phyloP scores from a whole-genome alignment of 2,797 vertebrate species.

The Sebastes itinus region DNA sequence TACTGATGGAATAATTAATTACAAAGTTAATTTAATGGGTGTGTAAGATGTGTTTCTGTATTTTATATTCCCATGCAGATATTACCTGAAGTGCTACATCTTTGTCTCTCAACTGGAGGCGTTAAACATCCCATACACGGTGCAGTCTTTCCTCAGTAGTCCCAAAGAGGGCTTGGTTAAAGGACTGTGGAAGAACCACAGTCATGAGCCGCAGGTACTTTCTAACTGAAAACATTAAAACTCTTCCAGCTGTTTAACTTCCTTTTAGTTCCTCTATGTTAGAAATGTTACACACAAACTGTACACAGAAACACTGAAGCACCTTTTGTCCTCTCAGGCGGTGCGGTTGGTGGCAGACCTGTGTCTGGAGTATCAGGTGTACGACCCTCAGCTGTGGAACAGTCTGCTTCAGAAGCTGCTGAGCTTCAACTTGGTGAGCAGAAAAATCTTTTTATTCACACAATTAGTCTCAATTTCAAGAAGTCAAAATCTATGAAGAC shows the following conservation, averaged over 20 bases:
- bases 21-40: neutral
- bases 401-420: constrained; percentile 93
- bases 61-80: constrained; percentile 71
- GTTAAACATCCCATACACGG: constrained; percentile 92
- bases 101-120: constrained; percentile 92
- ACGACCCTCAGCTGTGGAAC: constrained; percentile 93
- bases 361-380: constrained; percentile 91
- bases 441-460: neutral
- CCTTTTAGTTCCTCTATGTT: neutral
- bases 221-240: neutral
- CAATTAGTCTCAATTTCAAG: neutral
- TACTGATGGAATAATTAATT: neutral
- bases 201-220: constrained; percentile 89
- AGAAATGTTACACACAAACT: neutral
- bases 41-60: neutral
- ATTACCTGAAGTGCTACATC: constrained; percentile 89
- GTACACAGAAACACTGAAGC: neutral
- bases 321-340: constrained; percentile 77
- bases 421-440: constrained; percentile 89
- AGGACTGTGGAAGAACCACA: constrained; percentile 98
- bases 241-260: neutral
- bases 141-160: constrained; percentile 90
- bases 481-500: neutral
- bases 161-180: constrained; percentile 97
- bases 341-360: constrained; percentile 92